Percentiles rank a stretch among this genome's conserved stretches.
Evolutionary conservation across 2,797 vertebrate genomes (phyloP).

Genomic region (Enteromius afrohamiltoni): DNA sequence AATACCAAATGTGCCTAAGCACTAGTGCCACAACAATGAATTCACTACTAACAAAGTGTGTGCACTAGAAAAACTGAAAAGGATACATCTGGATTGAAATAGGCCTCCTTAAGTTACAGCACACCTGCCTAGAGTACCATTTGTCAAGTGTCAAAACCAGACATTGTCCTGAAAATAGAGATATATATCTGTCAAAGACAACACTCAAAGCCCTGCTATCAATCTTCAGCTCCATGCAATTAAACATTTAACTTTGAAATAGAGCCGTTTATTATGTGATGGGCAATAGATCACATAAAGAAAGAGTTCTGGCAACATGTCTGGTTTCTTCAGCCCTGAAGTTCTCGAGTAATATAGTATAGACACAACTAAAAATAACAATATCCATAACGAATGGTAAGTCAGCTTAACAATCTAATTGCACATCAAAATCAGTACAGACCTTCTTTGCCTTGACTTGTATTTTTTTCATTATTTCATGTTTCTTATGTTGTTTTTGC

Average conservation of each 20-base stretch:
- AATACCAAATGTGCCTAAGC: neutral
- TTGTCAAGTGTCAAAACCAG: slow-evolving; percentile 49
- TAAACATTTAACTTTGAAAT: slow-evolving; percentile 33
- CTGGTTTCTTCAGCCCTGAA: neutral
- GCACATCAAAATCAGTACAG: neutral
- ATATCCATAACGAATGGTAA: neutral
- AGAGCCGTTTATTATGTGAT: slow-evolving; percentile 34
- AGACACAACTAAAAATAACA: slow-evolving; percentile 25
- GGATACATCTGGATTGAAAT: slow-evolving; percentile 36
- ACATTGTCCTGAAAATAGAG: slow-evolving; percentile 43
- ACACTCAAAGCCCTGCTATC: slow-evolving; percentile 34
- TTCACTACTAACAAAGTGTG: neutral
- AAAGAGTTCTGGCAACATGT: slow-evolving; percentile 17
- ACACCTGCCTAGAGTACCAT: slow-evolving; percentile 41
- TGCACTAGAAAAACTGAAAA: slow-evolving; percentile 16
- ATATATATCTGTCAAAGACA: slow-evolving; percentile 41
- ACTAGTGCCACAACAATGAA: neutral
- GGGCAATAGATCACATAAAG: slow-evolving; percentile 14
- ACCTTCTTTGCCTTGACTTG: neutral
- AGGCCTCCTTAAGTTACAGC: slow-evolving; percentile 39
- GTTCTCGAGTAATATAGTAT: neutral
- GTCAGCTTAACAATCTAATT: neutral
- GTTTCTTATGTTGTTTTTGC: neutral
- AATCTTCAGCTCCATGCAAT: slow-evolving; percentile 24
- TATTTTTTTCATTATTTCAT: neutral